Conservation (phyloP, 2,113 vertebrate genomes). For the Riparia riparia region DNA sequence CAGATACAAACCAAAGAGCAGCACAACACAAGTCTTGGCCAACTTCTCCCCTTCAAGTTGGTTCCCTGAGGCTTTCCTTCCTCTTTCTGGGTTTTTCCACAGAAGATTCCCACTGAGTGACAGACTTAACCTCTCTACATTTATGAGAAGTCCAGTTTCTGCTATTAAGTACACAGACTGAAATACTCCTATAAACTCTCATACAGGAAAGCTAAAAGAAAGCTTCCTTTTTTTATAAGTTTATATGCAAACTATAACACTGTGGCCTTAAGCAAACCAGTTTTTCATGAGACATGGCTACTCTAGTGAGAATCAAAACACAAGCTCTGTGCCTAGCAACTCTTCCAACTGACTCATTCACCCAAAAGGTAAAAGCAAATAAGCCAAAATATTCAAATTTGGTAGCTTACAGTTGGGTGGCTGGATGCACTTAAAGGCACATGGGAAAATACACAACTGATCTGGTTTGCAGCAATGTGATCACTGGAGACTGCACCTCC, state of each 20-base stretch:
- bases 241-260: constrained; percentile 41
- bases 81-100: constrained; percentile 55
- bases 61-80: constrained; percentile 45
- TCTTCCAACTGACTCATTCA: neutral
- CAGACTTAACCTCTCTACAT: neutral
- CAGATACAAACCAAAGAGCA: neutral
- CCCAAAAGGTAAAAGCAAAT: constrained; percentile 11
- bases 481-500: neutral
- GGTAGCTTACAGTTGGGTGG: neutral
- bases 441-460: fast-evolving
- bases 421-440: neutral
- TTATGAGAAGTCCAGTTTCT: constrained; percentile 20
- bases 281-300: constrained; percentile 25
- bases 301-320: constrained; percentile 35
- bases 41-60: neutral
- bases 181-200: neutral
- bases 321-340: neutral
- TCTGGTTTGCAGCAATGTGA: neutral
- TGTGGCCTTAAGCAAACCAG: constrained; percentile 29
- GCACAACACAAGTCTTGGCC: neutral
- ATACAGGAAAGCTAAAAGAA: neutral
- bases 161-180: constrained; percentile 15
- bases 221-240: constrained; percentile 21
- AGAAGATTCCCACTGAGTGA: neutral
- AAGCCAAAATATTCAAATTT: constrained; percentile 1